Base-by-base conservation (phyloP, 2,113 vertebrate species). In the Stictonetta naevosa region DNA sequence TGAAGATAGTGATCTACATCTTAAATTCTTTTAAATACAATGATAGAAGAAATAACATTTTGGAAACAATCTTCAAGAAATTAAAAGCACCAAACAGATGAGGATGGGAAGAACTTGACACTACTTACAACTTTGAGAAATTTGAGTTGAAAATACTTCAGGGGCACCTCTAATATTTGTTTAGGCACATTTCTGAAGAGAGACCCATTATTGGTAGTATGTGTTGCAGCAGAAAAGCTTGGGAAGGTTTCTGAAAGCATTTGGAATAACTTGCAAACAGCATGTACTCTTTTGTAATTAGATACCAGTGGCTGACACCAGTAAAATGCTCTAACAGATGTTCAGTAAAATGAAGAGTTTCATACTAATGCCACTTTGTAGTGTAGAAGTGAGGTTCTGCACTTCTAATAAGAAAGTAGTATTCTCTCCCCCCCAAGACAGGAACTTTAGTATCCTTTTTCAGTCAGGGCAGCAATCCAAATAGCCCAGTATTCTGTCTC, bases 131-230 rank as follows among this genome's bases (percentile, higher is more conserved):
- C 68, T 89, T 68, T 68, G 56, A 44, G 20, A 52, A 34, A 31
- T 72, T 72, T 83, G 31, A 67, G 33, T 1, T 87, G 11, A 75
- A 90, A 56, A 72, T 40, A 58, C 11, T 77, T 66, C 56, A 89
- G 18, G 8, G 34, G 9, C 55, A 82, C 5, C 46, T 87, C 34
- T 50, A 62, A 3, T 33, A 78, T 38, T 71, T 79, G 28, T 71
- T 71, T 23, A 82, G 59, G n/a, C 94, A 16, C 23, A 59, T 82
- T 93, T 93, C 74, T 84, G 60, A 93, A 84, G 56, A n/a, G 2
- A 95, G 4, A 12, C 50, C 4, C 2, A 62, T 40, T 71, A 71
- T 67, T 38, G 68, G 12, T 29, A 63, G 19, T 63, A 93, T 92
- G 64, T 79, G 28, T 21, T 87, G 56, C 44, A 80, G 67, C 21